Evolutionary conservation across 2,113 vertebrate species (phyloP), one percentile per base, ranked within the genome.

Genomic region (Antigone vipio): DNA sequence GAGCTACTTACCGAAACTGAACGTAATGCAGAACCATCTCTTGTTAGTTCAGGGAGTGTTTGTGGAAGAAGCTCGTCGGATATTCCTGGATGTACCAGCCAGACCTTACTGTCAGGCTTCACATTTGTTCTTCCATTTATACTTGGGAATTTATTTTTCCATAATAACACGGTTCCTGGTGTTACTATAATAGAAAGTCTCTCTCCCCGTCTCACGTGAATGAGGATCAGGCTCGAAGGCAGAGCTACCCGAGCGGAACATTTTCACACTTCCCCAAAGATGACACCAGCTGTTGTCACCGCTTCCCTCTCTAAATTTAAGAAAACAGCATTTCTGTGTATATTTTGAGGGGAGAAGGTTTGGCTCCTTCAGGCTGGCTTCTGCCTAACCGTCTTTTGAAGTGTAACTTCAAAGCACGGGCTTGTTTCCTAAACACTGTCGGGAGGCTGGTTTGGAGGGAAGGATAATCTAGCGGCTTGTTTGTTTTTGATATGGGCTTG

Each of bases 371-470:
- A 1, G 60, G 72, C 62, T 92, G 86, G 34, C 86, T 92, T 81
- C 83, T 94, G 86, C 83, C 40, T 83, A 47, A 38, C 1, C 1
- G 27, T 83, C 88, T 93, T 97, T 84, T 94, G 91, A 95, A 91
- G 83, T 91, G 55, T 55, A 72, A 40, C 90, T 93, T 97, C 94
- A 97, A 96, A 94, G 93, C 17, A 0, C 34, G 29, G 78, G 53
- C 85, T 92, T 45, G 82, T 86, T 96, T 90, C 78, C 92, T 83
- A 50, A 60, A 32, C 6, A 1, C 92, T 79, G 84, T 78, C 20
- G 58, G 87, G 74, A 87, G 73, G 80, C 91, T 83, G 2, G 0
- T 64, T 91, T 0, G 3, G 88, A 73, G 78, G 74, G 92, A 76
- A 67, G 85, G 62, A 79, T 90, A 60, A 79, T 88, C 45, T 35